Base-by-base conservation (phyloP, 2,113 vertebrate genomes). In the Callipepla californica region DNA sequence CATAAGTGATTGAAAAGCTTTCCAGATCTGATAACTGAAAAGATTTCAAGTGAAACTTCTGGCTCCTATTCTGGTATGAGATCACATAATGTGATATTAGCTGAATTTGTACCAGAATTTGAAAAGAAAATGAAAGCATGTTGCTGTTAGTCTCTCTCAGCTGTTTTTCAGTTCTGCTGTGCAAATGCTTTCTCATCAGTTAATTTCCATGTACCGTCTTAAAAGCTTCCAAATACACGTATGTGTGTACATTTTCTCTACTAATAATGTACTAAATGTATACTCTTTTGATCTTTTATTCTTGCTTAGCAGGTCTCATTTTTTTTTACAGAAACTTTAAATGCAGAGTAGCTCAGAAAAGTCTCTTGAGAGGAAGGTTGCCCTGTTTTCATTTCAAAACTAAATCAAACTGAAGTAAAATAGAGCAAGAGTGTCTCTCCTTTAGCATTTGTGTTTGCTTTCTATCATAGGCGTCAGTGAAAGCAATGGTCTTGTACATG, bases 21-120 rank as follows among this genome's bases (percentile, higher is more conserved):
- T 97, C 92, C 96, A 97, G 91, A 96, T 95, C 94, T 96, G 95
- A 95, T 97, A 96, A 96, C 91, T 87, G 89, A 85, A 72, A 70
- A 94, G 80, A 92, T 96, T 93, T 97, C 92, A 85, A 93, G 95
- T 94, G 94, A 94, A 97, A 92, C 68, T 85, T 94, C 88, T 97
- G 98, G 95, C 96, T 96, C 11, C 9, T 62, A 11, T 96, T 95
- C 96, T 70, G 10, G 78, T 72, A 53, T 97, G 95, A 97, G 89
- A 96, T 97, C 96, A 96, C 89, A 66, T 32, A 40, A 76, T 85
- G 78, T 94, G 70, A 88, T 93, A 70, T 77, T 93, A 66, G 63
- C 32, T 89, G 94, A 96, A 93, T 95, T 95, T 92, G 61, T 90
- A 96, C 44, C 75, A 26, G 78, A 83, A 50, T 91, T 87, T 81